Base-by-base conservation (phyloP, 2,888 invertebrate species). In the Rhagonycha lutea region DNA sequence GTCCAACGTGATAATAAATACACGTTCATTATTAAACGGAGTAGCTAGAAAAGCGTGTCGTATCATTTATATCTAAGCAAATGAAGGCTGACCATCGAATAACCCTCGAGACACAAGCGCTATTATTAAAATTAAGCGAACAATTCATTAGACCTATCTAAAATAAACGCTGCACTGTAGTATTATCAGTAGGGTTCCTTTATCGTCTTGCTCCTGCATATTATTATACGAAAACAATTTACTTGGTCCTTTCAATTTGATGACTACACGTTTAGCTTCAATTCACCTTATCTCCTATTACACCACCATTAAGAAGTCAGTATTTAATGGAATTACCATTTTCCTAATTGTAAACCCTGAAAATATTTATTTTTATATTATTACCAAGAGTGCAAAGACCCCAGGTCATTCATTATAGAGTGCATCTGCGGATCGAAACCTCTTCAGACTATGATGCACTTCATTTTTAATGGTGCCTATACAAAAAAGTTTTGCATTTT, bases 131-230 rank as follows among this genome's bases (percentile, higher is more conserved):
- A 73, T 76, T 73, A 73, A 73, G 73, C 68, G 72, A 71, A 73
- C 76, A 76, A 76, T 76, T 76, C 68, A 71, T 76, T 76, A 73
- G 71, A 70, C 73, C 73, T 76, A 73, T 76, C 76, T 73, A 70
- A 71, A 76, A 60, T 71, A 76, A 68, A 76, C 73, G 70, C 68
- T 73, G 67, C 67, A 24, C 12, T 72, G 72, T 69, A 75, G 72
- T 71, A 68, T 75, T 72, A 71, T 75, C 75, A 67, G 68, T 28
- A 68, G 68, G 70, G 68, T 69, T 72, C 68, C 71, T 68, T 75
- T 75, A 75, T 74, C 74, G 69, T 68, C 69, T 63, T 28, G 60
- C 61, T 74, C 70, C 74, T 70, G 70, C 74, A 70, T 70, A 70
- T 65, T 60, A 70, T 74, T 74, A 74, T 70, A 73, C 69, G 62